These are phyloP conservation scores for Drosophila simulans DNA, from an alignment of 1,140 invertebrate genomes.

Conservation along the genomic window DNA sequence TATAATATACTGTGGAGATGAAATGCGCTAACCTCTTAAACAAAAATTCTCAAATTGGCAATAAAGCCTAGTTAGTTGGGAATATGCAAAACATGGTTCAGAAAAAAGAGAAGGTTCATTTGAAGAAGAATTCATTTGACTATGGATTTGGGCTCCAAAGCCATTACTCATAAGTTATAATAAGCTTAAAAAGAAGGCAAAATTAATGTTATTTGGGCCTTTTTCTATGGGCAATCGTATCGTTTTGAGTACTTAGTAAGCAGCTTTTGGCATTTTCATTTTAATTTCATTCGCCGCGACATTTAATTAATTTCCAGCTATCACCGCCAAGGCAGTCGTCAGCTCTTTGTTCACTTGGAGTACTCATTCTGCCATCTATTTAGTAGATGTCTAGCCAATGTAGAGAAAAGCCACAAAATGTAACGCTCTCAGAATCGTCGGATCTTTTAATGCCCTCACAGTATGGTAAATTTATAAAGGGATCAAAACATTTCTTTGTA, in stretches of 20 bases:
- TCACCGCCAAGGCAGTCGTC: slow-evolving; percentile 62
- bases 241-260: slow-evolving; percentile 22
- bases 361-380: slow-evolving; percentile 6
- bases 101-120: too few species aligned
- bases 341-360: slow-evolving; percentile 39
- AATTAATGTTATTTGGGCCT: background rate
- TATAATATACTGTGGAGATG: too few species aligned
- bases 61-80: too few species aligned
- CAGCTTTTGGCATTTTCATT: slow-evolving; percentile 45
- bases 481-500: too few species aligned
- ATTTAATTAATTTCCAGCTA: slow-evolving; percentile 77
- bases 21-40: too few species aligned
- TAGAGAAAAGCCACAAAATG: slow-evolving; percentile 20
- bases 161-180: too few species aligned
- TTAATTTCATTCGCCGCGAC: slow-evolving; percentile 60
- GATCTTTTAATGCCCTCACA: background rate
- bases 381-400: slow-evolving; percentile 65
- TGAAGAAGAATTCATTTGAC: too few species aligned
- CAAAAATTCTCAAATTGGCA: too few species aligned
- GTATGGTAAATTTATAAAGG: too few species aligned
- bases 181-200: too few species aligned
- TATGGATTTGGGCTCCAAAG: too few species aligned
- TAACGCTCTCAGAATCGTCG: background rate
- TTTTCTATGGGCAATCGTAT: background rate
- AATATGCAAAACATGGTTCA: too few species aligned